Conservation (phyloP, 2,113 vertebrate genomes). For the Labeo rohita region DNA sequence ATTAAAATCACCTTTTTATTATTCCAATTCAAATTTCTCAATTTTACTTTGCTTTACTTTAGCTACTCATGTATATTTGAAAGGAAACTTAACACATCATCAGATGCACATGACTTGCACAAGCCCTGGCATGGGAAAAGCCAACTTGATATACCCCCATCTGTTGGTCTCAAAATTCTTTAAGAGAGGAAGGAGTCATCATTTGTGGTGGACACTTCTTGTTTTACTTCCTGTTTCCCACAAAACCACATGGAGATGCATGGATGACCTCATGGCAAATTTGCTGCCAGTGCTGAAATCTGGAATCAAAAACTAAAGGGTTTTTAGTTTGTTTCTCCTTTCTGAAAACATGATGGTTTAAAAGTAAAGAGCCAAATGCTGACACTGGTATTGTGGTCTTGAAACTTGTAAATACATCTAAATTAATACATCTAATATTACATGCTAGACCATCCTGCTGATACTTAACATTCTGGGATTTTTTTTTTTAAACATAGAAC, state of each 20-base stretch:
- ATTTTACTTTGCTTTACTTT: background rate
- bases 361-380: conserved; percentile 45
- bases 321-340: background rate
- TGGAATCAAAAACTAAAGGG: background rate
- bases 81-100: background rate
- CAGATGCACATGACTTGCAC: background rate
- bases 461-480: background rate
- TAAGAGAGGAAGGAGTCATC: conserved; percentile 16
- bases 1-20: background rate
- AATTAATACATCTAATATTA: conserved; percentile 17
- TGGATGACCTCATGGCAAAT: background rate
- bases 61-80: background rate
- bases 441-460: conserved; percentile 5
- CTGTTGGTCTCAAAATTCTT: background rate
- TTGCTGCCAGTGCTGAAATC: background rate
- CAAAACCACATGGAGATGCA: background rate
- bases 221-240: conserved; percentile 10
- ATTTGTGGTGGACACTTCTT: conserved; percentile 1
- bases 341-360: conserved; percentile 11
- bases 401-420: background rate
- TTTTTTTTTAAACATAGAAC: conserved; percentile 45
- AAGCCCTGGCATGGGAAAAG: background rate
- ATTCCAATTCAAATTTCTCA: background rate
- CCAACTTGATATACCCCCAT: conserved; percentile 6
- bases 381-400: conserved; percentile 50